These are phyloP conservation scores for Notarius quadriscutis DNA, from an alignment of 2,113 vertebrate species.

Conservation along the genomic window DNA sequence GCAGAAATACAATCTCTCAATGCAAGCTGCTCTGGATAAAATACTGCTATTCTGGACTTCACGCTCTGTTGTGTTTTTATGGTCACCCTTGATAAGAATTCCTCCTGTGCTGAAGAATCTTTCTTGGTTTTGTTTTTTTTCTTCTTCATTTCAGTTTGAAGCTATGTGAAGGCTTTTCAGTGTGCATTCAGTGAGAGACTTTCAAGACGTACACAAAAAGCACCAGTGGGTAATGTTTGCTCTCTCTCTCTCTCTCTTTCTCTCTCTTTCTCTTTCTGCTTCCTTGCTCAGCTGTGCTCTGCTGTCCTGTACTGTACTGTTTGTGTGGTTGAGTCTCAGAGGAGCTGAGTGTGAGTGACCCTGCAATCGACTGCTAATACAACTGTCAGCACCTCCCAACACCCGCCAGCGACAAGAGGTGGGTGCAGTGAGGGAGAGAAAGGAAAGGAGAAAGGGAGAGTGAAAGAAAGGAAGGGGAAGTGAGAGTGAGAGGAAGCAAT, in stretches of 20 bases:
- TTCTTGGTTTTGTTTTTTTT: no score
- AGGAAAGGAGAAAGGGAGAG: conserved; percentile 26
- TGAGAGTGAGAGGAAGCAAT: conserved; percentile 28
- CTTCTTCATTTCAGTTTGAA: not conserved
- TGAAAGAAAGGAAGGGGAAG: not conserved
- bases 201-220: conserved; percentile 12
- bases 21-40: not conserved
- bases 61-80: not conserved
- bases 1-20: not conserved
- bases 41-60: not conserved
- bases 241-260: conserved; percentile 15
- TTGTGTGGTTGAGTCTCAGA: conserved; percentile 57
- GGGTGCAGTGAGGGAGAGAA: not conserved
- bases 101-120: not conserved
- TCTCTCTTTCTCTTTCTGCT: conserved; percentile 28
- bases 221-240: conserved; percentile 22
- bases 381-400: conserved; percentile 71
- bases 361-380: conserved; percentile 74
- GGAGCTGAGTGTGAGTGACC: conserved; percentile 70
- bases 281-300: conserved; percentile 20
- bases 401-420: conserved; percentile 54
- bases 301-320: conserved; percentile 34
- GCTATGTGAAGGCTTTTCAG: conserved; percentile 12
- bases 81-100: not conserved
- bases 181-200: conserved; percentile 6